Conservation (phyloP, 2,113 vertebrate species). For the Indicator indicator region DNA sequence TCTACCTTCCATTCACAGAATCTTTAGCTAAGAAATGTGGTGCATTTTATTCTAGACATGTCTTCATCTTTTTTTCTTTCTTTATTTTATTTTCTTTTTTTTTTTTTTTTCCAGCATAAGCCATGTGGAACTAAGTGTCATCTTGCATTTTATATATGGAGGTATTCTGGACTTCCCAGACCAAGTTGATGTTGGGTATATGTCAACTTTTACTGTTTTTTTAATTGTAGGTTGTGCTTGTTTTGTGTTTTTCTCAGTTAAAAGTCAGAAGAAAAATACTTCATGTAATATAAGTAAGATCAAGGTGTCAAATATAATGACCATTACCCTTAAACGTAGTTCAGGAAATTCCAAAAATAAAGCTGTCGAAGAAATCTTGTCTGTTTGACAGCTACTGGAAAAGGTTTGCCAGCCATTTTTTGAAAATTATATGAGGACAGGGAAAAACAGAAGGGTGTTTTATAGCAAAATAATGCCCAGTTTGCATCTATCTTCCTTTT, state of each 20-base stretch:
- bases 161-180: slow-evolving; percentile 88
- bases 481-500: neutral
- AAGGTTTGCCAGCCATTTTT: neutral
- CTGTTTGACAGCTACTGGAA: neutral
- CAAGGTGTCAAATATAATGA: slow-evolving; percentile 4
- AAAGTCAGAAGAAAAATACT: slow-evolving; percentile 8
- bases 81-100: neutral
- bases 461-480: neutral
- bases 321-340: slow-evolving; percentile 10
- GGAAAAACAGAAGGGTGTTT: neutral
- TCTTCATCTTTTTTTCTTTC: slow-evolving; percentile 33
- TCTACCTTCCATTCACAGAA: neutral
- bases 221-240: neutral
- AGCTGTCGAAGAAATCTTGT: neutral
- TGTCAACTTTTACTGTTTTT: slow-evolving; percentile 51
- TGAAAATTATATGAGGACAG: neutral
- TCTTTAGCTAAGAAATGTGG: neutral
- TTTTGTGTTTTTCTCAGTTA: slow-evolving; percentile 6
- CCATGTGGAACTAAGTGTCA: slow-evolving; percentile 86
- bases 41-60: neutral
- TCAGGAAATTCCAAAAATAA: slow-evolving; percentile 9
- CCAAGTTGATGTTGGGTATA: slow-evolving; percentile 86
- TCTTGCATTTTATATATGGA: slow-evolving; percentile 94
- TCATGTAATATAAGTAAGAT: neutral
- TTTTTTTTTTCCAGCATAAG: slow-evolving; percentile 81